These are phyloP conservation scores for Corythaixoides concolor DNA, from an alignment of 2,113 vertebrate species.

Conservation along the genomic window DNA sequence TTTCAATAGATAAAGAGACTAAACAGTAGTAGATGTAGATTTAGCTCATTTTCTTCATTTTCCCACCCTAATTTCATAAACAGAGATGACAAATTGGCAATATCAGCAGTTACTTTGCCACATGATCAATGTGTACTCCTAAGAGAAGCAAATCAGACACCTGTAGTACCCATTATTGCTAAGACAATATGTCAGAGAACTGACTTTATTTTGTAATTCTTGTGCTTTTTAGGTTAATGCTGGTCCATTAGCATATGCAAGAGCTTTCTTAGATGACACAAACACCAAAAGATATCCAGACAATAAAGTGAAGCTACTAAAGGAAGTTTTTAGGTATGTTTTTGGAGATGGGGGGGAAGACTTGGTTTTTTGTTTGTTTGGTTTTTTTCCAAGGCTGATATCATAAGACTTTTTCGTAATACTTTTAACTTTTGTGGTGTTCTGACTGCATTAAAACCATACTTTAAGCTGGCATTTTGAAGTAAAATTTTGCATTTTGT, in stretches of 20 bases:
- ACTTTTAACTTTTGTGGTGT: not conserved
- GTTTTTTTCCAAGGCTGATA: not conserved
- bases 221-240: constrained; percentile 87
- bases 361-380: too few relatives aligned
- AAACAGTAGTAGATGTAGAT: not conserved
- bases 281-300: constrained; percentile 94
- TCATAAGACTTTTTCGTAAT: not conserved
- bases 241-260: constrained; percentile 92
- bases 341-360: too few relatives aligned
- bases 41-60: not conserved
- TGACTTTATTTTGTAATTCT: not conserved
- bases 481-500: not conserved
- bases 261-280: constrained; percentile 93
- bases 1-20: not conserved
- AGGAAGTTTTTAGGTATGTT: constrained; percentile 94
- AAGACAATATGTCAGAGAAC: not conserved
- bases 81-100: not conserved
- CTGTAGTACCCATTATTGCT: not conserved
- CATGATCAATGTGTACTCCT: rapidly evolving
- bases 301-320: constrained; percentile 96
- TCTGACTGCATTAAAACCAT: not conserved
- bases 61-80: not conserved
- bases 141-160: not conserved
- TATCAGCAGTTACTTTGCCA: not conserved
- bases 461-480: not conserved